Evolutionary conservation across 1,140 invertebrate genomes (phyloP), one percentile per base, ranked within the genome.

Genomic region (Drosophila navojoa): DNA sequence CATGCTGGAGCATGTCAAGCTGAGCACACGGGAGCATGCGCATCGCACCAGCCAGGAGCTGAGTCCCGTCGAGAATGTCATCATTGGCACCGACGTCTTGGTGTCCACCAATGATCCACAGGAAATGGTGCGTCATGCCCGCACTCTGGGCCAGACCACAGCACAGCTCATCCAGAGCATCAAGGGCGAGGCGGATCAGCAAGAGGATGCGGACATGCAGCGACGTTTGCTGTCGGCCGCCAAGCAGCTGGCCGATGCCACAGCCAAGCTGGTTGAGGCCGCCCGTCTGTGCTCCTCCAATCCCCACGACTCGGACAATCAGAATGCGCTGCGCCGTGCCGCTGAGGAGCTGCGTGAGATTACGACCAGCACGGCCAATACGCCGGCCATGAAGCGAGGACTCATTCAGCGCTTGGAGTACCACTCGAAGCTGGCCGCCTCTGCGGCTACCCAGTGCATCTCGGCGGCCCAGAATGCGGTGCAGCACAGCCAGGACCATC

Each of bases 111-210:
- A 96, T 25, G 97, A 99, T 92, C 94, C 96, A 0, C 95, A 95
- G 1, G 98, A 99, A 92, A 99, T 99, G 98, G 97, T 99, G 19
- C 95, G 96, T 7, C 98, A 99, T 90, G 98, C 98, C 0, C 93
- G 98, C 66, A 94, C 97, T n/a, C 93, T 99, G 32, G 97, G 97
- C 5, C 96, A 98, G 93, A 98, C 97, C 9, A 98, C 98, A 0
- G 97, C 98, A 0, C 95, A 97, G 58, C 93, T 99, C 3, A 98
- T 99, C 57, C 96, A 97, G 90, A 97, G 96, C 63, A 99, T 99
- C 72, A 98, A 98, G 93, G 94, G 94, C 67, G 97, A 99, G 91
- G 98, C 98, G 0, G 97, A 98, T 79, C 94, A 94, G 44, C 95
- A 98, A 76, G 95, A 96, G 0, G 97, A 98, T 92, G 95, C 96